Conservation (phyloP, 2,113 vertebrate genomes). For the Crocuta crocuta region DNA sequence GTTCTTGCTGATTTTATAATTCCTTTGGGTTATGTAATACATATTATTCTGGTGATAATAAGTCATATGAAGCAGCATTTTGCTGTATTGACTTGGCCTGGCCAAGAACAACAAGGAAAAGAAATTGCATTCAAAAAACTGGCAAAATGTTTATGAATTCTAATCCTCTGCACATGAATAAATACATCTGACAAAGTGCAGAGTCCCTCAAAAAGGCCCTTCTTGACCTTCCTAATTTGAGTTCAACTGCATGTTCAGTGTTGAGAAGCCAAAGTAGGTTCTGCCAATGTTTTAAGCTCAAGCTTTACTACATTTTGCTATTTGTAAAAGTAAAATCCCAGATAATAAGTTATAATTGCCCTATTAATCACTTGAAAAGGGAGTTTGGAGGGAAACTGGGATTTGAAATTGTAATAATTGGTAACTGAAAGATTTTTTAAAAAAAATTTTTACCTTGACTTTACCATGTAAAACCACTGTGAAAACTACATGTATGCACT, state of each 20-base stretch:
- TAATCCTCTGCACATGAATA: conserved; percentile 92
- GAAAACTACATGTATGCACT: conserved; percentile 26
- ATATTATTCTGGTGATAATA: conserved; percentile 83
- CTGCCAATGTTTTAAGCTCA: conserved; percentile 78
- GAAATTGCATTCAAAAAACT: conserved; percentile 83
- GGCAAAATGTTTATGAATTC: conserved; percentile 91
- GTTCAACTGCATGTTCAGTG: conserved; percentile 86
- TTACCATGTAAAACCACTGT: conserved; percentile 52
- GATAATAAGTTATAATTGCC: conserved; percentile 88
- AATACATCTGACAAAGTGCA: conserved; percentile 92
- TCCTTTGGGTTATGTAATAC: conserved; percentile 66
- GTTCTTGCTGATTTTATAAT: conserved; percentile 66
- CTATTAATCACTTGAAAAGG: conserved; percentile 88
- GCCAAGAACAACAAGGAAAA: conserved; percentile 89
- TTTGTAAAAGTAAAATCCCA: conserved; percentile 84
- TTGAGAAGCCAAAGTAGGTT: conserved; percentile 80
- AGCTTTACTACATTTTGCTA: conserved; percentile 69
- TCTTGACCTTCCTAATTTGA: conserved; percentile 90
- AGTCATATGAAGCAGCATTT: conserved; percentile 76
- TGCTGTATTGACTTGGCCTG: conserved; percentile 79
- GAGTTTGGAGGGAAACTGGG: conserved; percentile 73
- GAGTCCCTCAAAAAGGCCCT: conserved; percentile 84
- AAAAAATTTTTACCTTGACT: conserved; percentile 55
- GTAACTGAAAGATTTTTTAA: conserved; percentile 67
- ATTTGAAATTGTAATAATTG: conserved; percentile 84